Percentiles rank a stretch among this genome's conserved stretches.
Evolutionary conservation across 1,140 invertebrate genomes (phyloP).

Genomic region (Ceratina japonica): DNA sequence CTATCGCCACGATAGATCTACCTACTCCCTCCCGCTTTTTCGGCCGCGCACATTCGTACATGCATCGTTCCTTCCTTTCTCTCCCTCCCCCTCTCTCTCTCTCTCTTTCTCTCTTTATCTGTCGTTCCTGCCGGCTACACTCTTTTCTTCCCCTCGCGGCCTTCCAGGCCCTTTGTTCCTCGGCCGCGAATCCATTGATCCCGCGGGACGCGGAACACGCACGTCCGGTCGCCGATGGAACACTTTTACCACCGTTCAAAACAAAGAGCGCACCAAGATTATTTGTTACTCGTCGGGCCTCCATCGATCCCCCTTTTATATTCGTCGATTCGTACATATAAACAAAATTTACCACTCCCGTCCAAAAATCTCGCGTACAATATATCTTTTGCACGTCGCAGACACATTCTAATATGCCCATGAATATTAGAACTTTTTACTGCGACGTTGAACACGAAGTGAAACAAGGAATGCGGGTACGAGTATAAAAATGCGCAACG

Average conservation of each 20-base stretch:
- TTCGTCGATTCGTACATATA: no score
- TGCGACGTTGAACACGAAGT: not conserved
- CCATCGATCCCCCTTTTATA: not conserved
- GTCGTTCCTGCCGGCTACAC: not conserved
- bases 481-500: not conserved
- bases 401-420: no score
- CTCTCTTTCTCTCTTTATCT: not conserved
- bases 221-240: constrained; percentile 51
- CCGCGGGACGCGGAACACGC: constrained; percentile 57
- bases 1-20: constrained; percentile 64
- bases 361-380: no score
- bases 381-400: no score
- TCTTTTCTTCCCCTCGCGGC: constrained; percentile 18
- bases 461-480: no score
- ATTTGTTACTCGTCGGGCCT: constrained; percentile 35
- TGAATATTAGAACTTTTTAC: no score
- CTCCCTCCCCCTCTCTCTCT: not conserved
- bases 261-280: constrained; percentile 35
- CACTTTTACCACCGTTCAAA: constrained; percentile 44
- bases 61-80: not conserved
- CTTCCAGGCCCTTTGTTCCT: constrained; percentile 55
- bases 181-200: constrained; percentile 62
- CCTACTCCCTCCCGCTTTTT: constrained; percentile 46
- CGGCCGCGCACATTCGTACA: constrained; percentile 2
- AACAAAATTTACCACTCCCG: no score